Conservation (phyloP, 2,113 vertebrate genomes). For the Oenanthe oenanthe region DNA sequence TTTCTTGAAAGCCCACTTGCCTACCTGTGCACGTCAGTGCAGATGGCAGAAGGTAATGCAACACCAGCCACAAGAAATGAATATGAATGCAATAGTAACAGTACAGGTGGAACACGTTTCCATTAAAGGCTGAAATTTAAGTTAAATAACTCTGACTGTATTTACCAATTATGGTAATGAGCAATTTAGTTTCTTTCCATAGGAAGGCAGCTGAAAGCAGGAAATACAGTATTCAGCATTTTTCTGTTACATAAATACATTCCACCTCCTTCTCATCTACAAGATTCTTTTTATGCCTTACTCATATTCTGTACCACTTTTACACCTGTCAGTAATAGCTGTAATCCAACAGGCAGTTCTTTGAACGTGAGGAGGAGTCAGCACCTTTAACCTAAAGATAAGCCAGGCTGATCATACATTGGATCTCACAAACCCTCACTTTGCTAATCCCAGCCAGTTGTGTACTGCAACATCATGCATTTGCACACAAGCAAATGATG, state of each 20-base stretch:
- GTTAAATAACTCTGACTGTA: neutral
- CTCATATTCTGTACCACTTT: neutral
- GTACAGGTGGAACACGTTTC: neutral
- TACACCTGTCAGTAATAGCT: neutral
- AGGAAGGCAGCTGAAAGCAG: neutral
- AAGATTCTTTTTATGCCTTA: neutral
- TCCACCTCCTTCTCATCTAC: neutral
- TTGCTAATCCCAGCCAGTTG: neutral
- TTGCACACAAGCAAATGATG: neutral
- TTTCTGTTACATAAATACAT: neutral
- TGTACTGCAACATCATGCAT: neutral
- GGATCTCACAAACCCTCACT: neutral
- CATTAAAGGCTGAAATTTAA: neutral
- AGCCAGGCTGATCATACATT: neutral
- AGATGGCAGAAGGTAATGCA: neutral
- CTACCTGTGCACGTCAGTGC: neutral
- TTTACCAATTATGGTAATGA: neutral
- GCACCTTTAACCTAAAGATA: neutral
- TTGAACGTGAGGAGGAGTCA: neutral
- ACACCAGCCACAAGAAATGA: neutral
- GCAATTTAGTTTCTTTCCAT: neutral
- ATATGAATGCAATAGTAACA: neutral
- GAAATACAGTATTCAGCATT: neutral
- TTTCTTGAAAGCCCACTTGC: neutral
- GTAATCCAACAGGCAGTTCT: neutral